These are phyloP conservation scores for Holacanthella duospinosa DNA, from an alignment of 2,888 invertebrate species.

Conservation along the genomic window DNA sequence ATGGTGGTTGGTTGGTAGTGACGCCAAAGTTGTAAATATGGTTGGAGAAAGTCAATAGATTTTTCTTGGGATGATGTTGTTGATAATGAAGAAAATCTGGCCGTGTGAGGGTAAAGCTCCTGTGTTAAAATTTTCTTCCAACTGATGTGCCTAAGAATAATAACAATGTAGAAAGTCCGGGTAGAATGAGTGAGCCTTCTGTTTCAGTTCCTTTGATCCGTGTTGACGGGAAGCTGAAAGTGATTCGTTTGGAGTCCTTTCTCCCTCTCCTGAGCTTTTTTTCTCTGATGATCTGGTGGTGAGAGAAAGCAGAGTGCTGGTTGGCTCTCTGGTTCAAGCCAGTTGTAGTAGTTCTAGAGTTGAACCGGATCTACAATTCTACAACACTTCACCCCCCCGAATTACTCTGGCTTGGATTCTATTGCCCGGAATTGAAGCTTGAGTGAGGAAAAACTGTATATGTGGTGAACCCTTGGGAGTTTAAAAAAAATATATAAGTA, in stretches of 20 bases:
- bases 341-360: background rate
- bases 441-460: background rate
- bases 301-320: background rate
- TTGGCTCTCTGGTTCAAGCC: too few relatives aligned
- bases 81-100: too few relatives aligned
- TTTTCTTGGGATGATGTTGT: background rate
- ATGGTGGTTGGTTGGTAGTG: too few relatives aligned
- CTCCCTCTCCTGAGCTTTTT: background rate
- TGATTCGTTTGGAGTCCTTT: background rate
- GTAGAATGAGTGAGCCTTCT: conserved; percentile 1
- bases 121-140: too few relatives aligned
- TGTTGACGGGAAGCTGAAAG: background rate
- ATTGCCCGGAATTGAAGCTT: background rate
- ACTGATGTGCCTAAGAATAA: too few relatives aligned
- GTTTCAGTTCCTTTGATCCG: background rate
- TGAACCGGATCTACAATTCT: background rate
- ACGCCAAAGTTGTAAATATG: too few relatives aligned
- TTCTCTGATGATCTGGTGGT: background rate
- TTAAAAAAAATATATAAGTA: too few relatives aligned
- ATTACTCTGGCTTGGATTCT: background rate
- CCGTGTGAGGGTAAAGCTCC: too few relatives aligned
- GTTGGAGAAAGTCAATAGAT: too few relatives aligned
- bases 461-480: conserved; percentile 1
- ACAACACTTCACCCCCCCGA: background rate
- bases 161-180: background rate